phyloP scores from a whole-genome alignment of 1,140 invertebrate species.

The Aphis gossypii region DNA sequence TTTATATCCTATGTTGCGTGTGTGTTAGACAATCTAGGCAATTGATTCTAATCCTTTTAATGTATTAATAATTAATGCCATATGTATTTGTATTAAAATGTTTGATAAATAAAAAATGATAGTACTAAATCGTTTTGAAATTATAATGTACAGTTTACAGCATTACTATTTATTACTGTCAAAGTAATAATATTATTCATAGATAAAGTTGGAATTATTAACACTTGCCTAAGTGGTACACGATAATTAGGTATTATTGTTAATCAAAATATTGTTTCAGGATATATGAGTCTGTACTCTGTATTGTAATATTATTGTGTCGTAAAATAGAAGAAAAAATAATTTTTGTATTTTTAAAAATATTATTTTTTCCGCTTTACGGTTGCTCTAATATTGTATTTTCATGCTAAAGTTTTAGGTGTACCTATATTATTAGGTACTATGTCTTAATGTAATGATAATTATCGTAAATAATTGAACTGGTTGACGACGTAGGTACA shows the following conservation, averaged over 20 bases:
- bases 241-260: background rate
- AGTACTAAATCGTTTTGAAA: too few relatives aligned
- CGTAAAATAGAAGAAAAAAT: too few relatives aligned
- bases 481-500: background rate
- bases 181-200: background rate
- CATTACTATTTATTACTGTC: background rate
- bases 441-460: background rate
- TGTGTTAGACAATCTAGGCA: too few relatives aligned
- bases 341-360: background rate
- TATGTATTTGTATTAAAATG: background rate
- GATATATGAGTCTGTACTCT: background rate
- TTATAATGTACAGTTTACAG: background rate
- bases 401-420: background rate
- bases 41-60: too few relatives aligned
- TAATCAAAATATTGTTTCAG: background rate
- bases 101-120: background rate
- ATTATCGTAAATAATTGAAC: background rate
- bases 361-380: background rate
- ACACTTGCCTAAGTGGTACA: background rate
- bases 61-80: background rate
- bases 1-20: too few relatives aligned
- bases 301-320: too few relatives aligned
- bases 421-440: background rate
- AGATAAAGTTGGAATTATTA: background rate
- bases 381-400: background rate